phyloP scores from a whole-genome alignment of 2,797 vertebrate genomes.

The Lepus townsendii region DNA sequence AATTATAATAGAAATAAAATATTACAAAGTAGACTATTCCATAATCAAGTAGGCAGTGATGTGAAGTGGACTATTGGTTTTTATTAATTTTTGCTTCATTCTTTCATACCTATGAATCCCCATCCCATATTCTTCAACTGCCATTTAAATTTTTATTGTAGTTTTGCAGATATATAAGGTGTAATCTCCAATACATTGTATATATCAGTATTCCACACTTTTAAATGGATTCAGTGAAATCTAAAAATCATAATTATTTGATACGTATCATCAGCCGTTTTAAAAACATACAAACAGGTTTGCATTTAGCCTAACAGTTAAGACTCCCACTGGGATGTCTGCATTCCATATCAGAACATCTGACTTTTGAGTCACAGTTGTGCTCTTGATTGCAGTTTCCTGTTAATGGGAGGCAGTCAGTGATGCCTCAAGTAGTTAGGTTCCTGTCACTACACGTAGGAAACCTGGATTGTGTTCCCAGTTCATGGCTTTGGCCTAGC shows the following conservation, averaged over 20 bases:
- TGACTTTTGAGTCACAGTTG: no score
- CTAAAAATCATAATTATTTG: constrained; percentile 7
- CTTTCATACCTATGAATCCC: neutral
- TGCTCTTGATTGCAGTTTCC: no score
- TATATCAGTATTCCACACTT: constrained; percentile 32
- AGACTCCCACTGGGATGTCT: no score
- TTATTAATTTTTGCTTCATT: neutral
- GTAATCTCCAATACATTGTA: neutral
- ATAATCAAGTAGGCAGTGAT: neutral
- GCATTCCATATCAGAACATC: no score
- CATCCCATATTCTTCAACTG: neutral
- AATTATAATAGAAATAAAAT: constrained; percentile 50
- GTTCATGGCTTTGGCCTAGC: no score
- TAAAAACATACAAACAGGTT: constrained; percentile 1
- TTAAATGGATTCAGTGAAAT: constrained; percentile 9
- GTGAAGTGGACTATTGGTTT: neutral
- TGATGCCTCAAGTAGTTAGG: no score
- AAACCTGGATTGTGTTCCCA: no score
- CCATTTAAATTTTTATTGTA: constrained; percentile 25
- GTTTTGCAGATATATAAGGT: neutral
- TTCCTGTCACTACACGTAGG: no score
- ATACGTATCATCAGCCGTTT: neutral
- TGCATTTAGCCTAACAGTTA: no score
- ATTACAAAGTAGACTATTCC: neutral
- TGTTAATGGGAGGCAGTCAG: no score